Evolutionary conservation across 1,140 invertebrate species (phyloP), one percentile per base, ranked within the genome.

Genomic region (Bemisia tabaci): DNA sequence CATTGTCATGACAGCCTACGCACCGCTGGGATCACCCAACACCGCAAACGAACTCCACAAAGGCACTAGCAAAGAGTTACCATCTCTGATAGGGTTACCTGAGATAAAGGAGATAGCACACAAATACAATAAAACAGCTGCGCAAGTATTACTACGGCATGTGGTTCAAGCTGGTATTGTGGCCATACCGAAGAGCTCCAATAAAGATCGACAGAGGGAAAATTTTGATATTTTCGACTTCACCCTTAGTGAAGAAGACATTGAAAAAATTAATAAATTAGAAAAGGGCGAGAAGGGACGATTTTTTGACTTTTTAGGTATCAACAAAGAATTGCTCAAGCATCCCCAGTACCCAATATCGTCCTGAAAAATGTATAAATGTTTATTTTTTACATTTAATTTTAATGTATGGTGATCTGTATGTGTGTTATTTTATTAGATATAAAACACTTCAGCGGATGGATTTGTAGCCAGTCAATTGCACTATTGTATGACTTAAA

Each of bases 1-100:
- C 25, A 91, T 95, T 26, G 77, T 82, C 0, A 75, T 95, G 22
- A 91, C 87, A 0, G 91, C 89, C 0, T 96, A 95, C 73, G 86
- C 88, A 24, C 90, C 92, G 0, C 75, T 96, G 1, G 92, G 89
- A 1, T 87, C 87, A 1, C 85, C 83, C 67, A 88, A 84, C 1
- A 76, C 84, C 33, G 77, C 78, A 22, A 77, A n/a, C n/a, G n/a
- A n/a, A n/a, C n/a, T n/a, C n/a, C n/a, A n/a, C n/a, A n/a, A n/a
- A n/a, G 79, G 80, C 66, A 75, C 76, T 27, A 81, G 82, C n/a
- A 70, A 70, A 62, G 77, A 75, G 33, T 76, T 81, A 27, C 77
- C 77, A 1, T 72, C 71, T 24, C 65, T 77, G 26, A 62, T 80
- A 58, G 68, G 75, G 12, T 74, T 81, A 63, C 74, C 75, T 2